Percentiles rank a stretch among this genome's conserved stretches.
Conservation (phyloP, 2,113 vertebrate genomes). For the Perognathus longimembris region DNA sequence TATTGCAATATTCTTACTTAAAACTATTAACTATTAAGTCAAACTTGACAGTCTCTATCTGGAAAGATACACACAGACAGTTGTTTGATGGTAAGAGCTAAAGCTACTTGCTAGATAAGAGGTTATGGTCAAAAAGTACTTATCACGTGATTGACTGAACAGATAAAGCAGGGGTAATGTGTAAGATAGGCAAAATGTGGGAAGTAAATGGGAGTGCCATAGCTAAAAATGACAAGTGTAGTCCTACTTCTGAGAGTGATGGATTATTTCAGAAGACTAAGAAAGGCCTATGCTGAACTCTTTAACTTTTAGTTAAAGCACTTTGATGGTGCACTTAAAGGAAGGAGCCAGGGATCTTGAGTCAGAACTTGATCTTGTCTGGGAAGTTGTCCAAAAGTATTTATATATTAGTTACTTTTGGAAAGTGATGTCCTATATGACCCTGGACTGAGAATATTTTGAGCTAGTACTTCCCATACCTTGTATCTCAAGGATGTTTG, state of each 20-base stretch:
- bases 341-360: neutral
- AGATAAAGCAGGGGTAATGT: slow-evolving; percentile 19
- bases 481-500: neutral
- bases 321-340: no score
- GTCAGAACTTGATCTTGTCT: neutral
- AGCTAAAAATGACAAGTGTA: neutral
- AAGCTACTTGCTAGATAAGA: neutral
- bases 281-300: neutral
- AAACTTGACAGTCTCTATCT: neutral
- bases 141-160: neutral
- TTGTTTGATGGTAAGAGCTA: slow-evolving; percentile 12
- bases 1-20: slow-evolving; percentile 21
- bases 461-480: neutral
- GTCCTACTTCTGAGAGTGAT: slow-evolving; percentile 1
- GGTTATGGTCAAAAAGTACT: neutral
- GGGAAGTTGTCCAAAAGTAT: neutral
- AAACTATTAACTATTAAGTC: neutral
- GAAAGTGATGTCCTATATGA: neutral
- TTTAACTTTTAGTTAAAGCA: no score
- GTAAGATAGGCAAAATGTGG: neutral
- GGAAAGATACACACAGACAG: neutral
- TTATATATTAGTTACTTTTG: neutral
- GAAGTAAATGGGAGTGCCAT: neutral
- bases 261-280: neutral
- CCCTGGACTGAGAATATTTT: neutral